These are phyloP conservation scores for Solenopsis invicta DNA, from an alignment of 1,140 invertebrate genomes.

Conservation along the genomic window DNA sequence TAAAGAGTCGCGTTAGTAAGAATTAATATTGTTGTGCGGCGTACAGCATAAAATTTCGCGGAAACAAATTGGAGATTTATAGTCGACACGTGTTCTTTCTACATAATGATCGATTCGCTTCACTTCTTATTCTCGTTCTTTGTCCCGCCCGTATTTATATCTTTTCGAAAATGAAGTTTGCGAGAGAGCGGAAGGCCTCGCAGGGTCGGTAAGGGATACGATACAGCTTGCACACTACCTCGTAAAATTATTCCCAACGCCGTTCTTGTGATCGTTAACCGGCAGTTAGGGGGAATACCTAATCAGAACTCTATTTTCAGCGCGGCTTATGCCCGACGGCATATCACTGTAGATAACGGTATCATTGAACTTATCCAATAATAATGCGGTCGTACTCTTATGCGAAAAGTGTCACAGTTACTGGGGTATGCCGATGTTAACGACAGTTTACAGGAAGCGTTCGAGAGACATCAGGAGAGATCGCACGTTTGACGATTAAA, in stretches of 20 bases:
- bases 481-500: background rate
- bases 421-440: background rate
- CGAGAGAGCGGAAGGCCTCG: background rate
- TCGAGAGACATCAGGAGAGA: background rate
- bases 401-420: conserved; percentile 2
- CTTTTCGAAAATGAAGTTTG: background rate
- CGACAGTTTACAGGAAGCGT: background rate
- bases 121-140: background rate
- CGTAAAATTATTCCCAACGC: conserved; percentile 47
- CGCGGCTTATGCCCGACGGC: conserved; percentile 32
- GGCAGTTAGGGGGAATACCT: conserved; percentile 56
- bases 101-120: background rate
- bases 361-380: conserved; percentile 52
- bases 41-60: background rate
- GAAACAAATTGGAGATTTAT: background rate
- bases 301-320: conserved; percentile 50
- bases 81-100: background rate
- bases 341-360: conserved; percentile 33
- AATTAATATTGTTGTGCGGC: background rate
- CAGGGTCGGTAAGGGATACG: background rate
- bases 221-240: background rate
- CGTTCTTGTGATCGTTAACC: conserved; percentile 55
- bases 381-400: conserved; percentile 19
- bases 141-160: background rate
- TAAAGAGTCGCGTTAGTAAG: background rate